These are phyloP conservation scores for Tricholauxania praeusta DNA, from an alignment of 2,888 invertebrate species.

Conservation along the genomic window DNA sequence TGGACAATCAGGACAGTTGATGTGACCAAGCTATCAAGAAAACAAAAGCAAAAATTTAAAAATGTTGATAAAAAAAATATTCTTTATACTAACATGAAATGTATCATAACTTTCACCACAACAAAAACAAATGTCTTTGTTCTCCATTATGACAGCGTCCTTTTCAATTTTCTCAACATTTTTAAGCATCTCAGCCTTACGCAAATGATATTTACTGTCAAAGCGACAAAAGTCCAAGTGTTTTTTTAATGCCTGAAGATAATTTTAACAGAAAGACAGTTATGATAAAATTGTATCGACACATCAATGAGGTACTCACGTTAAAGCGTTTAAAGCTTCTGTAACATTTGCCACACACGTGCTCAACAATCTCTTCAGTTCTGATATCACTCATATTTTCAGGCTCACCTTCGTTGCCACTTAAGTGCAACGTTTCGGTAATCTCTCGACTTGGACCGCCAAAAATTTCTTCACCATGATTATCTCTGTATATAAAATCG, in stretches of 20 bases:
- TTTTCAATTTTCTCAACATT: slow-evolving; percentile 64
- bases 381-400: slow-evolving; percentile 42
- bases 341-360: slow-evolving; percentile 67
- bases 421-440: slow-evolving; percentile 50
- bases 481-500: slow-evolving; percentile 59
- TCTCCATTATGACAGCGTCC: slow-evolving; percentile 63
- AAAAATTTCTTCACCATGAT: slow-evolving; percentile 45
- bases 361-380: slow-evolving; percentile 63
- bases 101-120: slow-evolving; percentile 67
- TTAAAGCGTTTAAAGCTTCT: slow-evolving; percentile 62
- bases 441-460: slow-evolving; percentile 42
- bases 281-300: not conserved
- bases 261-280: slow-evolving; percentile 13
- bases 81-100: slow-evolving; percentile 60
- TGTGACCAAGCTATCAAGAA: slow-evolving; percentile 62
- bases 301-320: slow-evolving; percentile 46
- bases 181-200: slow-evolving; percentile 62
- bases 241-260: slow-evolving; percentile 58
- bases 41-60: not conserved
- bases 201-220: slow-evolving; percentile 59
- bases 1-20: slow-evolving; percentile 73
- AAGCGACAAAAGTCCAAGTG: slow-evolving; percentile 64
- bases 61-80: not conserved
- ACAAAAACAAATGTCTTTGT: slow-evolving; percentile 65
- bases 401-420: slow-evolving; percentile 49